Evolutionary conservation across 2,797 vertebrate species (phyloP), one percentile per base, ranked within the genome.

Genomic region (Lepilemur septentrionalis): DNA sequence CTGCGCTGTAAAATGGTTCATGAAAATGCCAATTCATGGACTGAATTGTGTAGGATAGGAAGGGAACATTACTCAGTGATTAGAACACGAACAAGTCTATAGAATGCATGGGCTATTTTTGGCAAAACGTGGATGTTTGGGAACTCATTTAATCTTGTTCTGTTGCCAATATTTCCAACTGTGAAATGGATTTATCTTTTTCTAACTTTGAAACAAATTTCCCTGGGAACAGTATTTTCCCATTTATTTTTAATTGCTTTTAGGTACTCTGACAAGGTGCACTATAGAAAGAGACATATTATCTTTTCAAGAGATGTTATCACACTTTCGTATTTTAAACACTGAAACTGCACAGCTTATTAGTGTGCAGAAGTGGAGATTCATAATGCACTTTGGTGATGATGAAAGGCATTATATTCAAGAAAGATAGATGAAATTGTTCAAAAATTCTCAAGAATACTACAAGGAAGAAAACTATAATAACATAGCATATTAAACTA

Each of bases 241-340:
- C 20, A 76, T 43, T 95, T 94, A 55, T 55, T 82, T 92, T 95
- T 96, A 96, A 97, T 96, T 96, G 38, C 78, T 83, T 92, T 93
- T 82, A 94, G 61, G 43, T 81, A 67, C 55, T 83, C 22, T 67
- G 76, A 76, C 0, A 15, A 89, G n/a, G 55, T 76, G 25, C 4
- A 55, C 41, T 88, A 41, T 23, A 69, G 76, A 87, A 67, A 48
- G n/a, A 80, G 32, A 91, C 41, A 32, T 32, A 94, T 59, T 46
- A 48, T 76, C 46, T 79, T 91, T 91, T 86, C 35, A 93, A 52
- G 52, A 91, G 38, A 94, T 43, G 25, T 57, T 93, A 96, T 90
- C 50, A 38, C 11, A 61, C 52, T 86, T 72, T 85, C 59, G 73
- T 89, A 73, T 65, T 50, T 59, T 93, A 63, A 90, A 67, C 72